Base-by-base conservation (phyloP, 2,888 invertebrate species). In the Apantesis nais region DNA sequence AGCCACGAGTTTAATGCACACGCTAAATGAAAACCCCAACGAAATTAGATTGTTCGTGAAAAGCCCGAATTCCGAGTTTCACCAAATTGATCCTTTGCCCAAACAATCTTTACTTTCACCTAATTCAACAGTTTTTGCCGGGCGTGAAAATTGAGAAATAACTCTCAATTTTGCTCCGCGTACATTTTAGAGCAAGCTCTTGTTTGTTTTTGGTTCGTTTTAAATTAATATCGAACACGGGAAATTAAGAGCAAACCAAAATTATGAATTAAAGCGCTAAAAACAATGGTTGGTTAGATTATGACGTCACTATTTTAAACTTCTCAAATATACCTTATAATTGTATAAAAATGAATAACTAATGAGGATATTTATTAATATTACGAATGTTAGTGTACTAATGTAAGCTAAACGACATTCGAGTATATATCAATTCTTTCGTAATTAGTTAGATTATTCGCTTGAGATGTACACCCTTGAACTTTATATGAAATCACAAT, bases 151-250 rank as follows among this genome's bases (percentile, higher is more conserved):
- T 82, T 78, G 81, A 83, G 83, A 81, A 87, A 87, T 85, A 83
- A 82, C 79, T 85, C 78, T 73, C 81, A 83, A 84, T 84, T 85
- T 80, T 71, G 77, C 78, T 62, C 62, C 71, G 75, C 78, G 81
- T 78, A 83, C 81, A 83, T 84, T 89, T 87, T 78, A 75, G 70
- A 83, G 74, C 69, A 70, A 37, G 77, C 81, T 82, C 71, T 85
- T 89, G 86, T 90, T 89, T 90, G 85, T 85, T 74, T 79, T 84
- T 73, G 77, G 78, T 74, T 81, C 81, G 80, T 71, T 81, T 81
- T 82, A 88, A 89, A 90, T 90, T 88, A 89, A 89, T 88, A 89
- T 85, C 82, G 85, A 84, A 82, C 82, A 83, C 80, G 79, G 81
- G 77, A 85, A 86, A 89, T 90, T 86, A 88, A 80, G 81, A 71